These are phyloP conservation scores for Alviniconcha strummeri DNA, from an alignment of 2,888 invertebrate species.

Conservation along the genomic window DNA sequence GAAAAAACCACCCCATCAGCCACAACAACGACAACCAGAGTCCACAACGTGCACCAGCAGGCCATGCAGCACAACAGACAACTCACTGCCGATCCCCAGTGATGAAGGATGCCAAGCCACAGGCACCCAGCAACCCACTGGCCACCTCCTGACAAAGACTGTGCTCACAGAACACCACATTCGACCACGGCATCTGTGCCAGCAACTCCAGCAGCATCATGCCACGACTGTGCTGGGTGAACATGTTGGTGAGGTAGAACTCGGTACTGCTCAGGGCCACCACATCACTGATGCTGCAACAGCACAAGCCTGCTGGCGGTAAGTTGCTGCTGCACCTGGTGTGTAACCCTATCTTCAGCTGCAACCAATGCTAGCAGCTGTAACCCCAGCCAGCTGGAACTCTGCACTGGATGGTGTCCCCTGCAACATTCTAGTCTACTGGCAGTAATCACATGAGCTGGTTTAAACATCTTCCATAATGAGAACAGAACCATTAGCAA, in stretches of 20 bases:
- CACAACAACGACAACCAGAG: not conserved
- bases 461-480: no score
- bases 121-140: constrained; percentile 35
- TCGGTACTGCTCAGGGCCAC: constrained; percentile 21
- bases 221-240: constrained; percentile 6
- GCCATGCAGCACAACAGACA: not conserved
- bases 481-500: no score
- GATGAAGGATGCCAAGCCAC: constrained; percentile 30
- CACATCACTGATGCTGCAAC: constrained; percentile 22
- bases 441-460: no score
- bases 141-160: constrained; percentile 26
- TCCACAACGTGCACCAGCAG: no score
- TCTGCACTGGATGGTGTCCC: no score
- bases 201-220: constrained; percentile 23
- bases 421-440: no score
- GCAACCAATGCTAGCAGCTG: no score
- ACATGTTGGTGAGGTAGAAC: constrained; percentile 27
- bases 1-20: not conserved
- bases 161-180: constrained; percentile 30
- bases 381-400: no score
- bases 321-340: no score
- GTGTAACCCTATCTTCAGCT: no score
- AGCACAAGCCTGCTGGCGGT: not conserved
- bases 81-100: constrained; percentile 35
- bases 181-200: constrained; percentile 40